A percentile compares a stretch with the other conserved stretches of the same genome.
Conservation (phyloP, 2,888 invertebrate species). For the Ennomos fuscantarius region DNA sequence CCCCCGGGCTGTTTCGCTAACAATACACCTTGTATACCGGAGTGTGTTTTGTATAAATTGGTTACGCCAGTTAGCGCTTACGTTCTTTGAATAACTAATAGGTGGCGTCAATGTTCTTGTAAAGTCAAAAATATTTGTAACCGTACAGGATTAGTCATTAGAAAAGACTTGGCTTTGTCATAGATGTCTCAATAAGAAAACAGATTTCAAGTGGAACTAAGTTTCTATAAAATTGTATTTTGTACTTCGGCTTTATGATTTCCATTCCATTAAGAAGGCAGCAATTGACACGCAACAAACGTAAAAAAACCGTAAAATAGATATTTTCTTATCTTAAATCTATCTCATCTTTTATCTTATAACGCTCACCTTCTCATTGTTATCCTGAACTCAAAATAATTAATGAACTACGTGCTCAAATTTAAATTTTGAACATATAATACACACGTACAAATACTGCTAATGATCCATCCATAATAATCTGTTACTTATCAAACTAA, state of each 20-base stretch:
- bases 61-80: conserved; percentile 59
- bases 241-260: not conserved
- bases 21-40: conserved; percentile 56
- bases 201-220: not conserved
- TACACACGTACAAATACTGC: conserved; percentile 6
- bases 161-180: conserved; percentile 14
- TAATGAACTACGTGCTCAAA: conserved; percentile 8
- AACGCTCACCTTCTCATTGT: conserved; percentile 1
- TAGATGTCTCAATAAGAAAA: not conserved
- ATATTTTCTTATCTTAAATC: no score
- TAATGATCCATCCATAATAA: conserved; percentile 5
- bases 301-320: no score
- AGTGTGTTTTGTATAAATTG: conserved; percentile 63
- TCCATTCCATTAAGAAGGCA: no score
- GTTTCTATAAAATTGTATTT: not conserved
- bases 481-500: not conserved
- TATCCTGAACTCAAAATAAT: conserved; percentile 3
- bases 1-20: conserved; percentile 54
- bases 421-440: not conserved
- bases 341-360: not conserved
- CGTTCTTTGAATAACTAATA: conserved; percentile 61
- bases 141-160: conserved; percentile 50
- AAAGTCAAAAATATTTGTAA: conserved; percentile 54
- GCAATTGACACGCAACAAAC: no score
- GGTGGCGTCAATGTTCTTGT: conserved; percentile 51